These are phyloP conservation scores for Drosophila elegans DNA, from an alignment of 1,140 invertebrate genomes.

Conservation along the genomic window DNA sequence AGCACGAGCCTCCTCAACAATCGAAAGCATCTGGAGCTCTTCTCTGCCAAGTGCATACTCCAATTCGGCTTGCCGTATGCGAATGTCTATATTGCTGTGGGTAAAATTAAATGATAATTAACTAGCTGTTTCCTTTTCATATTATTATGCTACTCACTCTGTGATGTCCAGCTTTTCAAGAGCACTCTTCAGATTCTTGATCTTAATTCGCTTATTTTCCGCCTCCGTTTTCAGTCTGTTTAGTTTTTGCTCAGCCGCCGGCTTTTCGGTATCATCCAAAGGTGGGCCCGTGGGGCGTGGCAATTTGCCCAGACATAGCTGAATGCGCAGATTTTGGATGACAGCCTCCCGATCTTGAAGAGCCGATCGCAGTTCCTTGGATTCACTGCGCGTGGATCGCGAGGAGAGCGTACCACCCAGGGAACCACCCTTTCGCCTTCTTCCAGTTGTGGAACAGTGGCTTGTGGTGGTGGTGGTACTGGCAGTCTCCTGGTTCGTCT, in stretches of 20 bases:
- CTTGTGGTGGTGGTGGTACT: constrained; percentile 83
- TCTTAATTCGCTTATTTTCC: constrained; percentile 90
- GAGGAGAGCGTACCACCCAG: constrained; percentile 71
- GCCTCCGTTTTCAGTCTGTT: constrained; percentile 88
- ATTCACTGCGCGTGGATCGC: constrained; percentile 84
- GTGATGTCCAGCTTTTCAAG: constrained; percentile 91
- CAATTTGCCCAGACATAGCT: constrained; percentile 83
- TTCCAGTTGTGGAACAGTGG: constrained; percentile 85
- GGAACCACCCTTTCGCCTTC: constrained; percentile 86
- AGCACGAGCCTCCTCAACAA: constrained; percentile 93
- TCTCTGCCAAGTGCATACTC: constrained; percentile 95
- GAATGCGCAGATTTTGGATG: constrained; percentile 88
- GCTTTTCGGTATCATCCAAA: constrained; percentile 74
- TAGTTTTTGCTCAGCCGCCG: constrained; percentile 88
- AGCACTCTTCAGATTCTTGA: constrained; percentile 91
- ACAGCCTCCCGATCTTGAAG: constrained; percentile 92
- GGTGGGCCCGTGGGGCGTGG: constrained; percentile 84
- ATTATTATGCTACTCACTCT: constrained; percentile 86
- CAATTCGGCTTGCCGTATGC: constrained; percentile 95
- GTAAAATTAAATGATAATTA: not conserved
- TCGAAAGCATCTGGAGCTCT: constrained; percentile 92
- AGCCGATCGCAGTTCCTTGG: constrained; percentile 90
- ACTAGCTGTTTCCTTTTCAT: not conserved
- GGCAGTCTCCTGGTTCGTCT: constrained; percentile 51
- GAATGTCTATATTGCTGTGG: constrained; percentile 93